Base-by-base conservation (phyloP, 2,113 vertebrate genomes). In the Gymnarchus niloticus region DNA sequence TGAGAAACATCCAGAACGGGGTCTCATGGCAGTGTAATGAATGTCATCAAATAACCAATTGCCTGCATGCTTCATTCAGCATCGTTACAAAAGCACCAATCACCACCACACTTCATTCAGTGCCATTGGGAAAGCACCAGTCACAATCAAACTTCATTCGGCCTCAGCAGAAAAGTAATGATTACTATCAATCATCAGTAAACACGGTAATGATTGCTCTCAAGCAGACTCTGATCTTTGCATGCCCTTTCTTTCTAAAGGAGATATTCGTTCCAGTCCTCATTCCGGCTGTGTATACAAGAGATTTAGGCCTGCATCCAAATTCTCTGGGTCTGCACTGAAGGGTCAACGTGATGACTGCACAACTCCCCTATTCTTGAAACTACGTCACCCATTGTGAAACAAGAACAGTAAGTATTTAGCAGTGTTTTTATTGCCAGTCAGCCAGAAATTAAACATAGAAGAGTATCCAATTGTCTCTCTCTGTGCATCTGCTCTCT, bases 221-320 rank as follows among this genome's bases (percentile, higher is more conserved):
- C 65, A 73, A 73, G 28, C 28, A 73, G 65, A 37, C 65, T 4
- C 33, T 73, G 33, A 33, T 73, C 14, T 73, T 73, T 73, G 41
- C 19, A 19, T 73, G 28, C 65, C 33, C 65, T 73, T 73, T 41
- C 28, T 51, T 81, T 51, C 77, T 81, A 51, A 81, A 81, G 65
- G 12, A 44, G n/a, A 46, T 21, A 14, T 49, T 61, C 8, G 41
- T 84, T 28, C 9, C 83, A 48, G 19, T 49, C 33, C 33, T 37
- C 57, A 84, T 84, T 84, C 48, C 65, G 41, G 33, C 65, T 73
- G 61, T 52, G 59, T 51, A 52, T 49, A 25, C 51, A 84, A 69
- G 33, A 12, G 69, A 65, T 48, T 83, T 57, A 59, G 23, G 41
- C 52, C 19, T 83, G 33, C 33, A 83, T 80, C 23, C n/a, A 46